These are phyloP conservation scores for Idaea biselata DNA, from an alignment of 2,888 invertebrate species.

Conservation along the genomic window DNA sequence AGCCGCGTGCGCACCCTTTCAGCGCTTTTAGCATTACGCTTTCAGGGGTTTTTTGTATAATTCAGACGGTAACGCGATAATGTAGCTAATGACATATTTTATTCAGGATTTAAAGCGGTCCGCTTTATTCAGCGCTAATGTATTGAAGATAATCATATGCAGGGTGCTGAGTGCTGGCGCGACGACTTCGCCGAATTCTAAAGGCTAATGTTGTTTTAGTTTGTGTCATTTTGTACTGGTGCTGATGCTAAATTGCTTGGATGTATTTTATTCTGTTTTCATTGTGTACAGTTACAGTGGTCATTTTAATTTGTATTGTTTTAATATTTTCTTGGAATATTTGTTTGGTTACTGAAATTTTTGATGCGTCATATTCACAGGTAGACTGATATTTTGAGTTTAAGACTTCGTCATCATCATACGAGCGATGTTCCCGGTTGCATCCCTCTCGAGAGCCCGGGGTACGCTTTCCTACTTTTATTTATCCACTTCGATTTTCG, in stretches of 20 bases:
- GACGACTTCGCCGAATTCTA: constrained; percentile 1
- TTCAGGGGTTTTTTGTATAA: constrained; percentile 67
- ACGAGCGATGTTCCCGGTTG: no score
- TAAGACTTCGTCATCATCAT: no score
- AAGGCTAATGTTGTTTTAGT: constrained; percentile 4
- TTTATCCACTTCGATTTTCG: no score
- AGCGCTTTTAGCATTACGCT: constrained; percentile 66
- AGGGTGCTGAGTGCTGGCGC: constrained; percentile 35
- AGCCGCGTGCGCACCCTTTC: constrained; percentile 73
- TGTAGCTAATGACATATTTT: constrained; percentile 70
- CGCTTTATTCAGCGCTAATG: constrained; percentile 46
- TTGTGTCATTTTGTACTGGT: constrained; percentile 6
- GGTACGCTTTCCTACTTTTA: no score
- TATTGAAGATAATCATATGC: constrained; percentile 37
- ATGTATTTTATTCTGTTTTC: constrained; percentile 7
- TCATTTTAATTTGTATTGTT: not conserved
- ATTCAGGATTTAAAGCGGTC: constrained; percentile 55
- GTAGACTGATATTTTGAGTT: no score
- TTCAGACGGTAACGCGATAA: constrained; percentile 58
- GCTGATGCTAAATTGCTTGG: constrained; percentile 4
- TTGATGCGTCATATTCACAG: no score
- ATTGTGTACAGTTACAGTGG: not conserved
- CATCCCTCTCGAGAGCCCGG: no score
- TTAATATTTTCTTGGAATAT: not conserved
- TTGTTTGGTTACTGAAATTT: no score